A percentile compares a stretch with the other conserved stretches of the same genome.
These are phyloP conservation scores for Trachops cirrhosus DNA, from an alignment of 2,797 vertebrate species.

Conservation along the genomic window DNA sequence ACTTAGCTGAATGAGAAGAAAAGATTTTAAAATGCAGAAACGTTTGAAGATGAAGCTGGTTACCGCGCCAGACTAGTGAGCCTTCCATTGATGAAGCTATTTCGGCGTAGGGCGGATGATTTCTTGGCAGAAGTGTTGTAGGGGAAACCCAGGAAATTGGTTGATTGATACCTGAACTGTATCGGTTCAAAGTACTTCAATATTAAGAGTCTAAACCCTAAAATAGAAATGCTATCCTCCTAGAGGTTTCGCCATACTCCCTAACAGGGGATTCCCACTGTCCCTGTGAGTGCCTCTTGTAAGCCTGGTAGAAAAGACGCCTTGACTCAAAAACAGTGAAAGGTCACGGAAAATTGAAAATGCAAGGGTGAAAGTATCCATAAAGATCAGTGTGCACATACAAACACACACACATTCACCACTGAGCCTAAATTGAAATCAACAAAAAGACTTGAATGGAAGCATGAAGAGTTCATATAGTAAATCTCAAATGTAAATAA, in stretches of 20 bases:
- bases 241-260: not conserved
- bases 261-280: not conserved
- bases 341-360: not conserved
- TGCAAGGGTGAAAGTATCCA: not conserved
- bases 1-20: conserved; percentile 8
- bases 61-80: not conserved
- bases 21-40: conserved; percentile 24
- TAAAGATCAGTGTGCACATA: not conserved
- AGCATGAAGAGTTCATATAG: not conserved
- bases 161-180: not conserved
- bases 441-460: not conserved
- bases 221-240: not conserved
- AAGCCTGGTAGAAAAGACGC: not conserved
- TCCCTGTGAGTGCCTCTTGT: not conserved
- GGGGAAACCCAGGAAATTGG: not conserved
- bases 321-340: not conserved
- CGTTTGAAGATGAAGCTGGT: not conserved
- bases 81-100: not conserved
- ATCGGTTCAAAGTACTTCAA: not conserved
- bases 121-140: not conserved
- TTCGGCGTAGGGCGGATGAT: not conserved
- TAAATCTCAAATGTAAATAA: not conserved
- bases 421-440: not conserved
- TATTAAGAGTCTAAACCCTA: conserved; percentile 28
- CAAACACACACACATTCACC: not conserved